phyloP scores from a whole-genome alignment of 1,140 invertebrate species.

The Heterodera schachtii region DNA sequence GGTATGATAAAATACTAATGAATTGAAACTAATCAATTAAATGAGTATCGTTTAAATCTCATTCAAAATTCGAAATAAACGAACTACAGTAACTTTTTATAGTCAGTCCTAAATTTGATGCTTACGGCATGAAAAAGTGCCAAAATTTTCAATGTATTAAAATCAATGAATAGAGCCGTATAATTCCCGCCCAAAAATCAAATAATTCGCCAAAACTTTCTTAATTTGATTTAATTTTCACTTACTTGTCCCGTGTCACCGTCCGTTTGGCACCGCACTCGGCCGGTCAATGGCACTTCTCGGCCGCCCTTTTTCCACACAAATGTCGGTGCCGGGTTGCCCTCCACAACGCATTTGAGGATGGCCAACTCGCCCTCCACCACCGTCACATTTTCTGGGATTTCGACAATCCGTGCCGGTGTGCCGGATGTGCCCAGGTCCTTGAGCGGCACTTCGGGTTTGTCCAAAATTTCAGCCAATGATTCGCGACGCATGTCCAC shows the following conservation, averaged over 20 bases:
- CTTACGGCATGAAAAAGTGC: no score
- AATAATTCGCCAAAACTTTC: not conserved
- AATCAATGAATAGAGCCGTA: no score
- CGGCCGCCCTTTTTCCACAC: conserved; percentile 84
- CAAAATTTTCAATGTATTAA: no score
- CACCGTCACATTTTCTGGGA: conserved; percentile 65
- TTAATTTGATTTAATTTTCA: not conserved
- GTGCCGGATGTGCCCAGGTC: conserved; percentile 53
- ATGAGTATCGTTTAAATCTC: no score
- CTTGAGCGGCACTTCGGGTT: conserved; percentile 60
- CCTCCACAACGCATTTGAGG: conserved; percentile 67
- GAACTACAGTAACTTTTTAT: no score
- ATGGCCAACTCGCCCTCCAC: conserved; percentile 64
- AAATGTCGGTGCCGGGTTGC: conserved; percentile 88
- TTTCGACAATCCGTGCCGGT: conserved; percentile 63
- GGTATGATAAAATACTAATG: no score
- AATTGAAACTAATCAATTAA: no score
- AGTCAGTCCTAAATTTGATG: no score
- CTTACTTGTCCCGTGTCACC: conserved; percentile 19
- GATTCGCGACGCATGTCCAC: conserved; percentile 65
- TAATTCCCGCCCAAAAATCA: no score
- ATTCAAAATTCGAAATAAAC: no score
- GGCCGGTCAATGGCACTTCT: conserved; percentile 33
- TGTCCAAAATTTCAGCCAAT: conserved; percentile 60
- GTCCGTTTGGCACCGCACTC: conserved; percentile 27